Conservation (phyloP, 2,113 vertebrate species). For the Tachycineta bicolor region DNA sequence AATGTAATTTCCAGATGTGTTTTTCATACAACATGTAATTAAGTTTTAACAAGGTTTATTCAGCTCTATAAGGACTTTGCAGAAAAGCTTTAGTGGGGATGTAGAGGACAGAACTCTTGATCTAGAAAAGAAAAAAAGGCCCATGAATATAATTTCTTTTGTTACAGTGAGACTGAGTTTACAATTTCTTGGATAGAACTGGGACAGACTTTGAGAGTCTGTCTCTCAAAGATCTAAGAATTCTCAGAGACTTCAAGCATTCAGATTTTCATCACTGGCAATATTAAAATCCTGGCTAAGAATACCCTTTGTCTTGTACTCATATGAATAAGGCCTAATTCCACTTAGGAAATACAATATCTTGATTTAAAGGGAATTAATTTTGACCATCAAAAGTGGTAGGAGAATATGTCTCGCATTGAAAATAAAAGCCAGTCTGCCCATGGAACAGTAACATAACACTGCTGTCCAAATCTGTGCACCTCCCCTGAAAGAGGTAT, state of each 20-base stretch:
- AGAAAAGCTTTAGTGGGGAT: not conserved
- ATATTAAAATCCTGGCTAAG: not conserved
- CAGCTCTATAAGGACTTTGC: not conserved
- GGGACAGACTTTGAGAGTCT: not conserved
- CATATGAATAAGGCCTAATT: not conserved
- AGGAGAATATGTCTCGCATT: not conserved
- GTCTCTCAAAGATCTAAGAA: not conserved
- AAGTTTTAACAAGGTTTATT: constrained; percentile 6
- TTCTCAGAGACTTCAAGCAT: not conserved
- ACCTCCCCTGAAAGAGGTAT: not conserved
- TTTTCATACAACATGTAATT: not conserved
- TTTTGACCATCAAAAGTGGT: not conserved
- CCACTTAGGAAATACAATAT: not conserved
- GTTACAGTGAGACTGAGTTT: not conserved
- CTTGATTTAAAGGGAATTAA: not conserved
- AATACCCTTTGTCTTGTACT: not conserved
- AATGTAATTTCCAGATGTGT: not conserved
- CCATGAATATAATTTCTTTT: not conserved
- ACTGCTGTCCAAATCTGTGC: not conserved
- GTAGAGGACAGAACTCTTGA: not conserved
- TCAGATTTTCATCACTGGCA: not conserved
- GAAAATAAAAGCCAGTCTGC: not conserved
- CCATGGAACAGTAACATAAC: not conserved
- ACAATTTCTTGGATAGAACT: not conserved
- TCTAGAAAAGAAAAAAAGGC: not conserved